Evolutionary conservation across 2,888 invertebrate genomes (phyloP), one percentile per base, ranked within the genome.

Genomic region (Lampropteryx suffumata): DNA sequence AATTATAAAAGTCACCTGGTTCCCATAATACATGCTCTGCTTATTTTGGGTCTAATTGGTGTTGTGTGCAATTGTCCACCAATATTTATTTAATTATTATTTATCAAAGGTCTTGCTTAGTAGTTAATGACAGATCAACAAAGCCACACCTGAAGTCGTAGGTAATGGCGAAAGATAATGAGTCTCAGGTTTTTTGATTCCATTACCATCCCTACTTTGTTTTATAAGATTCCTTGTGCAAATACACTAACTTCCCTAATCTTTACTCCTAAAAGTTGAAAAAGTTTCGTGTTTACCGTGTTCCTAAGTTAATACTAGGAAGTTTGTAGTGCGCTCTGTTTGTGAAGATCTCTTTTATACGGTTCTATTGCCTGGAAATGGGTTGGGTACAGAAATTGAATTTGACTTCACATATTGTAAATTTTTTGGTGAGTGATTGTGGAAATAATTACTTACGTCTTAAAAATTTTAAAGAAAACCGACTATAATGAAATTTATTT

Each of bases 301-400:
- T 40, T 61, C 61, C 61, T 61, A 61, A 59, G 58, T 57, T 59
- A 61, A 61, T 59, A 59, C 58, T 51, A 55, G 55, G 50, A 56
- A 55, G 56, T 58, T 61, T 50, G 51, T 50, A 55, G 48, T 47
- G 45, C 36, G 32, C 28, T 51, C 40, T 30, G 34, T 41, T 43
- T 14, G 39, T 35, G 9, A 24, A 49, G 37, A 46, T 45, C n/a
- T 42, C 24, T 37, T 50, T 39, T 52, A 12, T 47, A 34, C 32
- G 6, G 14, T 21, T 21, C 14, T 44, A 21, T 44, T 21, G 21
- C 10, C 13, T 28, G n/a, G 17, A 17, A 32, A 27, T 35, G 12
- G 12, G 24, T 26, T 12, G 13, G 13, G 11, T 36, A 21, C 26
- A 5, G 30, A 5, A 21, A 40, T 24, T 30, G 13, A 32, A n/a